Evolutionary conservation across 2,888 invertebrate species (phyloP), one percentile per base, ranked within the genome.

Genomic region (Cheilosia pagana): DNA sequence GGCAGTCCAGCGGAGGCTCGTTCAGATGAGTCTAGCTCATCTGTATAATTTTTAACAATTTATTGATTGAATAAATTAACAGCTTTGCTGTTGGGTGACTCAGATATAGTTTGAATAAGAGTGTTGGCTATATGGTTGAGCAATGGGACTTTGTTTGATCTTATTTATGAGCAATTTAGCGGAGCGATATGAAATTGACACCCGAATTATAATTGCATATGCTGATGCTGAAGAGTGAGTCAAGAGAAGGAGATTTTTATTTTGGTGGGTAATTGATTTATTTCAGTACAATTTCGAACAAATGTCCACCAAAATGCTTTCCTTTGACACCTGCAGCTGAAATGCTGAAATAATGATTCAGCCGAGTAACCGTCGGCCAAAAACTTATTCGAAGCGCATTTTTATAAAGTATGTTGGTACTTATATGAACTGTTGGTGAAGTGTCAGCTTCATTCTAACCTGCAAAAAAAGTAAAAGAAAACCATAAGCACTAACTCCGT

Each of bases 1-100:
- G 68, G 65, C 28, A 41, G 45, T 12, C 23, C 8, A 3, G 25
- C 39, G 60, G 41, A 59, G 75, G 65, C 75, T 67, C 65, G 65
- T 67, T 19, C 21, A 12, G 31, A 25, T 23, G 48, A 28, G 43
- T n/a, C 41, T 60, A 71, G 48, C 55, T 65, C 55, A 67, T 67
- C 50, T 50, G 57, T 67, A 41, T 57, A 39, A 71, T 63, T 65
- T 72, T 31, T 71, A n/a, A 45, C 50, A 60, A 35, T 78, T 74
- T 83, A 83, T 74, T 59, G 72, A 70, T 74, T 70, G 78, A 78
- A 83, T 83, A 43, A 74, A 83, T 83, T 74, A 78, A 39, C 55
- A 70, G 59, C 43, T 53, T 55, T 53, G 50, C 6, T 55, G 62
- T 41, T 39, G 45, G 5, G 31, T 82, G 77, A 82, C 65, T 82